These are phyloP conservation scores for Nomada lathburiana DNA, from an alignment of 2,888 invertebrate species.

Conservation along the genomic window DNA sequence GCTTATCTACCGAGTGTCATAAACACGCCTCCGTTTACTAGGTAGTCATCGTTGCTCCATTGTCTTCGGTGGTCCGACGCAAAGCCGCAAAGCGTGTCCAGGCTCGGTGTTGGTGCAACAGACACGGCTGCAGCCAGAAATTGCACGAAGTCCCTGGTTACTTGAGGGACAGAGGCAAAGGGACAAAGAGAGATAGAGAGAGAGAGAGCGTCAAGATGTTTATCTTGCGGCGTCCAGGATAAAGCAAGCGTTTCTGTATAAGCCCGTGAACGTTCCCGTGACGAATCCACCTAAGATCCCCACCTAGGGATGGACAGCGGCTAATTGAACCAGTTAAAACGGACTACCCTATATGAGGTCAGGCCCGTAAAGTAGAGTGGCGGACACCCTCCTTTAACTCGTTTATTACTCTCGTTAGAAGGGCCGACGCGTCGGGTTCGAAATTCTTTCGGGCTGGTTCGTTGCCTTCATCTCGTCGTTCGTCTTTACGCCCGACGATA, in stretches of 20 bases:
- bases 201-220: conserved; percentile 73
- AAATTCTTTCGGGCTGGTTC: conserved; percentile 36
- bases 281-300: conserved; percentile 62
- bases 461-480: background rate
- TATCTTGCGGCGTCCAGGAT: conserved; percentile 72
- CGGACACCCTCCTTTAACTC: conserved; percentile 69
- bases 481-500: background rate
- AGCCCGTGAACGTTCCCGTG: conserved; percentile 38
- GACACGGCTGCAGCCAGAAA: conserved; percentile 51
- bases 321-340: conserved; percentile 76
- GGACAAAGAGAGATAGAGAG: conserved; percentile 5
- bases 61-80: conserved; percentile 77
- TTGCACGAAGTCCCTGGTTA: conserved; percentile 60
- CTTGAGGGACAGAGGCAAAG: background rate
- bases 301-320: conserved; percentile 59
- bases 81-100: conserved; percentile 77
- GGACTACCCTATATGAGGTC: conserved; percentile 67
- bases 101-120: conserved; percentile 42
- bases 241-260: conserved; percentile 48
- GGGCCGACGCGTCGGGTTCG: conserved; percentile 45
- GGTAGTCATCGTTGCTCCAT: conserved; percentile 66
- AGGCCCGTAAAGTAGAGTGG: conserved; percentile 63
- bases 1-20: conserved; percentile 82
- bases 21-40: conserved; percentile 77
- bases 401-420: conserved; percentile 73